A percentile compares a stretch with the other conserved stretches of the same genome.
phyloP scores from a whole-genome alignment of 2,113 vertebrate species.

The Natator depressus region DNA sequence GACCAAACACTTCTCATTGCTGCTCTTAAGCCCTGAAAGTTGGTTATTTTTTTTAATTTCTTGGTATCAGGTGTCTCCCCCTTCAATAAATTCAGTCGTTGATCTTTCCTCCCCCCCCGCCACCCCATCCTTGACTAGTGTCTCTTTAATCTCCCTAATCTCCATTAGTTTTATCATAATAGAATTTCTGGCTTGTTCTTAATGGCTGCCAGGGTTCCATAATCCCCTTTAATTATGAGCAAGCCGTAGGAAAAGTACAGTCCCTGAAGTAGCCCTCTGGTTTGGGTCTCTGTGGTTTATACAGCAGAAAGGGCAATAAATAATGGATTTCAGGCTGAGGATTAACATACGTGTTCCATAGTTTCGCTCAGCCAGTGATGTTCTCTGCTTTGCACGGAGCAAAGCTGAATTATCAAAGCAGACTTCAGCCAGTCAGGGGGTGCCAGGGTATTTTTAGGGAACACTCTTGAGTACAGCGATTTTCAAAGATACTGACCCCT shows the following conservation, averaged over 20 bases:
- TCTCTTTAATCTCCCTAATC: not conserved
- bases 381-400: not conserved
- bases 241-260: constrained; percentile 76
- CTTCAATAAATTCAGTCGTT: not conserved
- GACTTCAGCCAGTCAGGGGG: not conserved
- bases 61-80: not conserved
- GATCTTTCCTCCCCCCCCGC: not conserved
- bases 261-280: constrained; percentile 50
- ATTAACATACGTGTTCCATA: constrained; percentile 67
- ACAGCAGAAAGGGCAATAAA: constrained; percentile 73
- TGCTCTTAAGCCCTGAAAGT: not conserved
- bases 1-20: not conserved
- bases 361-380: not conserved
- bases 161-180: constrained; percentile 77
- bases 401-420: not conserved
- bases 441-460: not conserved
- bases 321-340: constrained; percentile 69
- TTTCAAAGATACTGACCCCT: not conserved
- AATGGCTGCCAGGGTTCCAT: constrained; percentile 80
- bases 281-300: constrained; percentile 50
- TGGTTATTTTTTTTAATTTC: not conserved
- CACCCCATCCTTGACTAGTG: not conserved
- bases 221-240: constrained; percentile 82
- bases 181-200: constrained; percentile 78
- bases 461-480: not conserved